Evolutionary conservation across 1,140 invertebrate genomes (phyloP), one percentile per base, ranked within the genome.

Genomic region (Drosophila pseudoananassae): DNA sequence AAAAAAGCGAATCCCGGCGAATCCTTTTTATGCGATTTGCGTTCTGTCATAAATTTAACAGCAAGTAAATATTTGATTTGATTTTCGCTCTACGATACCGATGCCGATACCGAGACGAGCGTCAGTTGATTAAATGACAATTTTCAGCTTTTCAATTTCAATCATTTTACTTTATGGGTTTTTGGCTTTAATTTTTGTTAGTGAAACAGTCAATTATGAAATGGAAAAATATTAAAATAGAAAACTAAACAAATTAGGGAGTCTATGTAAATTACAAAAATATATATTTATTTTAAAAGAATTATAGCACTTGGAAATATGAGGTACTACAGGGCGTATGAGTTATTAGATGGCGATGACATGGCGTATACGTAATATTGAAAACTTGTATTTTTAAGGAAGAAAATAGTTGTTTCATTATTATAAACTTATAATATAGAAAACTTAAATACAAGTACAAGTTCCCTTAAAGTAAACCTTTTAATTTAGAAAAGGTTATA

Each of bases 31-130:
- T 79, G 57, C 56, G 56, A 78, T 84, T 79, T 82, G 59, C 76
- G 71, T 64, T 75, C 66, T 79, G 80, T 83, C 79, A 83, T 83
- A 83, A 83, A 83, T 83, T 79, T 68, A 83, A 83, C 76, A 80
- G 76, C 72, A 68, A 76, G 76, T 85, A 84, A 84, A 84, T 84
- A 84, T 84, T 84, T 85, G 77, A 84, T 84, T 76, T 76, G 72
- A 85, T 85, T 81, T 52, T 56, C 59, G 40, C 33, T 38, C 43
- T 38, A 17, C 45, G 14, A 45, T 14, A 38, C 15, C 50, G 17
- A 55, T 20, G 1, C 43, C 15, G 23, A 45, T 50, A 23, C 7
- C 45, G n/a, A 29, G 56, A 50, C 17, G 29, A 54, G 20, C 45
- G 52, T 43, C 61, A 68, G 59, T 84, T 83, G 76, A 83, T 84